Percentiles rank a stretch among this genome's conserved stretches.
phyloP scores from a whole-genome alignment of 2,888 invertebrate species.

The Trilocha varians region DNA sequence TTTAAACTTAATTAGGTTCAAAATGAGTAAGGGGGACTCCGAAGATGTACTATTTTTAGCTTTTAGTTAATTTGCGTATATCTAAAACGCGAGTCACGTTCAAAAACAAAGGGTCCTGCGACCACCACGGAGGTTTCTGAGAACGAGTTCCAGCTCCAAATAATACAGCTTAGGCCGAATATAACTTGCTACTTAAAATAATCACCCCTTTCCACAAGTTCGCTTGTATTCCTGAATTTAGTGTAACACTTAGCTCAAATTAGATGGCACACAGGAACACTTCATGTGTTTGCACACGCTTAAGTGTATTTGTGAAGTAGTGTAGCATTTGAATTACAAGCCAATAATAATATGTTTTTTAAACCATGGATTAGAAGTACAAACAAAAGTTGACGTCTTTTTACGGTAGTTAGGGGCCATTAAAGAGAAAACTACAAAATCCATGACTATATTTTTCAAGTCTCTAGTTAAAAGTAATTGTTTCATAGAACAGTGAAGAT shows the following conservation, averaged over 20 bases:
- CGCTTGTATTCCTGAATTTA: not conserved
- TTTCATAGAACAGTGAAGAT: too few species aligned
- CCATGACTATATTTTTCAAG: too few species aligned
- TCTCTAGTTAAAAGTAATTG: too few species aligned
- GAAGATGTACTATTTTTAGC: slow-evolving; percentile 50
- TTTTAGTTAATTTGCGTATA: slow-evolving; percentile 60
- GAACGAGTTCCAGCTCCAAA: slow-evolving; percentile 37
- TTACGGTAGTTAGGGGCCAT: too few species aligned
- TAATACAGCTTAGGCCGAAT: too few species aligned
- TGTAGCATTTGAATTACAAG: too few species aligned
- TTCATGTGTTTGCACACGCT: too few species aligned
- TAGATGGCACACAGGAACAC: not conserved
- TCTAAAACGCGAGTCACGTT: slow-evolving; percentile 59
- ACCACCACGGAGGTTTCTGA: slow-evolving; percentile 55
- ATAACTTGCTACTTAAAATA: slow-evolving; percentile 35
- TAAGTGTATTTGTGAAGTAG: too few species aligned
- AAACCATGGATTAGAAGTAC: too few species aligned
- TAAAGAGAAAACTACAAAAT: too few species aligned
- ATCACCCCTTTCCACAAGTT: slow-evolving; percentile 6
- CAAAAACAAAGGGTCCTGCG: slow-evolving; percentile 52
- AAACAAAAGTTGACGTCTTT: too few species aligned
- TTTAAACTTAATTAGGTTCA: not conserved
- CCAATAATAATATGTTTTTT: too few species aligned
- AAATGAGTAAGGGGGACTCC: slow-evolving; percentile 19
- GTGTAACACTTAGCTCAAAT: not conserved